Base-by-base conservation (phyloP, 2,888 invertebrate species). In the Philereme vetulata region DNA sequence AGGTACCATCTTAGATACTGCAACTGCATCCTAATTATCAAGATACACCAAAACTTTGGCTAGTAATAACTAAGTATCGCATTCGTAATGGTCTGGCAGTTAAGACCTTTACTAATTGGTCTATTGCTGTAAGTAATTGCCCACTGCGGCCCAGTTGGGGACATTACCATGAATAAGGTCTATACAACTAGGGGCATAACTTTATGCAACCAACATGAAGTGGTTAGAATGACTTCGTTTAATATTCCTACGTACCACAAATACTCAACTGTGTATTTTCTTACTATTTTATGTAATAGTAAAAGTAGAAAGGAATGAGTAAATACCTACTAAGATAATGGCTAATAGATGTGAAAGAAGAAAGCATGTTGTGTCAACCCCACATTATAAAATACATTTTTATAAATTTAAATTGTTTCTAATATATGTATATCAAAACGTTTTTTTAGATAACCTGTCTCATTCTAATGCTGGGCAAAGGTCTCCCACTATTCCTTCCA, bases 41-140 rank as follows among this genome's bases (percentile, higher is more conserved):
- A 46, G 49, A 57, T 56, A 62, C 56, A 66, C 45, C 8, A 54
- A 49, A 56, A 56, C 54, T 62, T 57, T 54, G 46, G 56, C 56
- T 51, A 54, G 50, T 57, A 51, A 62, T 62, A 62, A 57, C 53
- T 51, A 61, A 68, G 66, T 70, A 75, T 71, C 68, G 65, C 66
- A 75, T 72, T 77, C 66, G 64, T 71, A 74, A 66, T 68, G 55
- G 56, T 68, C 66, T 62, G 71, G 63, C 70, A 79, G 74, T 76
- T 74, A 80, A 71, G 72, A 71, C 74, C 75, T 76, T 72, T 79
- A 74, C 78, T 81, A 80, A 81, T 81, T 78, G 81, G 78, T 66
- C 81, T 72, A 80, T 80, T 79, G 80, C 72, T 73, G 79, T 81
- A 80, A 80, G 76, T 80, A 81, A 80, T 80, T 78, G 73, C 78